These are phyloP conservation scores for Leucoma salicis DNA, from an alignment of 2,888 invertebrate genomes.

Conservation along the genomic window DNA sequence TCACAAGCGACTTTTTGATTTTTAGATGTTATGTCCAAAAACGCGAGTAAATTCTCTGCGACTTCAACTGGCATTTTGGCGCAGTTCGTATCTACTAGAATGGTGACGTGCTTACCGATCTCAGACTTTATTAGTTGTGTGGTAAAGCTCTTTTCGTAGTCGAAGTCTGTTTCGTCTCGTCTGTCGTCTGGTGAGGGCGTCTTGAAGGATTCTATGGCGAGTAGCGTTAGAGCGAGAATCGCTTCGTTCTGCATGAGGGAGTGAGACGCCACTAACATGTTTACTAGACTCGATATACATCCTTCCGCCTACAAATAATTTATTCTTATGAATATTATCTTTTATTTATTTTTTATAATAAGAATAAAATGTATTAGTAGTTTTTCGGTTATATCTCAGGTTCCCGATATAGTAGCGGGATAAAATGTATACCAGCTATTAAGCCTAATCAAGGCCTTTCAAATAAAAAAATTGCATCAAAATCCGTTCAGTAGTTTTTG, in stretches of 20 bases:
- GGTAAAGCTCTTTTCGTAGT: slow-evolving; percentile 53
- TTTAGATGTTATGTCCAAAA: slow-evolving; percentile 70
- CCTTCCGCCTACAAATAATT: slow-evolving; percentile 83
- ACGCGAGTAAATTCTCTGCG: slow-evolving; percentile 74
- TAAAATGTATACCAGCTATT: too few relatives aligned
- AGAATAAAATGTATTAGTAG: too few relatives aligned
- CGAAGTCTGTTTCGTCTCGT: slow-evolving; percentile 33
- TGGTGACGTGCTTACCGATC: slow-evolving; percentile 75
- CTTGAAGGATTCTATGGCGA: slow-evolving; percentile 64
- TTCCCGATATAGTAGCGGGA: too few relatives aligned
- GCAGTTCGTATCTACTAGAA: slow-evolving; percentile 72
- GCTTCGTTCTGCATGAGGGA: slow-evolving; percentile 94
- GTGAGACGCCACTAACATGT: slow-evolving; percentile 92
- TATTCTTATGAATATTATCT: too few relatives aligned
- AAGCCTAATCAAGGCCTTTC: too few relatives aligned
- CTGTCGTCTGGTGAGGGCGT: slow-evolving; percentile 34
- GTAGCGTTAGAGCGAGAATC: slow-evolving; percentile 86
- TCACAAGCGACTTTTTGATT: slow-evolving; percentile 54
- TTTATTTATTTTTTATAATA: too few relatives aligned
- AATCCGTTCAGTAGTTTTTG: too few relatives aligned
- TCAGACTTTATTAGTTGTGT: slow-evolving; percentile 71
- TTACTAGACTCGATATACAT: slow-evolving; percentile 88
- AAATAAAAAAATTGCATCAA: too few relatives aligned
- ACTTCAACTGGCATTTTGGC: slow-evolving; percentile 74
- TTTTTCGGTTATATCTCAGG: too few relatives aligned